phyloP scores from a whole-genome alignment of 2,888 invertebrate genomes.

The Zygogramma bicolorata region DNA sequence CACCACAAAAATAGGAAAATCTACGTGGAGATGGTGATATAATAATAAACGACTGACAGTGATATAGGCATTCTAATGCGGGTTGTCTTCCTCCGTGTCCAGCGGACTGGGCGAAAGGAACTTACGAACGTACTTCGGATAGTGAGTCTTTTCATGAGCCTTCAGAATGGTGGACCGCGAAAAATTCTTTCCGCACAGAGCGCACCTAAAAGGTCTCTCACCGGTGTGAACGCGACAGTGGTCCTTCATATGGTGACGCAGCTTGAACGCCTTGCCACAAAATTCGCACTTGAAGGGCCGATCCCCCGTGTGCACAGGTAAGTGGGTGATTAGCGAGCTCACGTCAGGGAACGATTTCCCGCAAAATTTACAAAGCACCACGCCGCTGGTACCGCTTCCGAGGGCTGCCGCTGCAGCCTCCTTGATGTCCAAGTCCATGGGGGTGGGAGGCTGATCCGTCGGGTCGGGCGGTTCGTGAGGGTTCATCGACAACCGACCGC shows the following conservation, averaged over 20 bases:
- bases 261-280: slow-evolving; percentile 93
- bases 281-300: slow-evolving; percentile 94
- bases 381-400: slow-evolving; percentile 66
- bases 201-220: slow-evolving; percentile 90
- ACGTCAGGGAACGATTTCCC: slow-evolving; percentile 94
- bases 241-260: slow-evolving; percentile 94
- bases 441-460: slow-evolving; percentile 69
- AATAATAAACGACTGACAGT: slow-evolving; percentile 27
- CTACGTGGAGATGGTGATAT: slow-evolving; percentile 37
- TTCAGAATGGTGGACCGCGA: slow-evolving; percentile 91
- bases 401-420: slow-evolving; percentile 75
- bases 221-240: slow-evolving; percentile 94
- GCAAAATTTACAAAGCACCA: slow-evolving; percentile 92
- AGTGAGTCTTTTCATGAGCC: slow-evolving; percentile 94
- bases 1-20: slow-evolving; percentile 18
- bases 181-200: slow-evolving; percentile 91
- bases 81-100: slow-evolving; percentile 84
- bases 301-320: slow-evolving; percentile 91
- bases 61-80: slow-evolving; percentile 71
- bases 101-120: slow-evolving; percentile 89
- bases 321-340: slow-evolving; percentile 86
- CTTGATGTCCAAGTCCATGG: slow-evolving; percentile 73
- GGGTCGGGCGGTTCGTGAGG: slow-evolving; percentile 67
- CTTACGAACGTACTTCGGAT: slow-evolving; percentile 91
- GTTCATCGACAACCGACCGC: slow-evolving; percentile 63